These are phyloP conservation scores for Aldrovandia affinis DNA, from an alignment of 2,797 vertebrate species.

Conservation along the genomic window DNA sequence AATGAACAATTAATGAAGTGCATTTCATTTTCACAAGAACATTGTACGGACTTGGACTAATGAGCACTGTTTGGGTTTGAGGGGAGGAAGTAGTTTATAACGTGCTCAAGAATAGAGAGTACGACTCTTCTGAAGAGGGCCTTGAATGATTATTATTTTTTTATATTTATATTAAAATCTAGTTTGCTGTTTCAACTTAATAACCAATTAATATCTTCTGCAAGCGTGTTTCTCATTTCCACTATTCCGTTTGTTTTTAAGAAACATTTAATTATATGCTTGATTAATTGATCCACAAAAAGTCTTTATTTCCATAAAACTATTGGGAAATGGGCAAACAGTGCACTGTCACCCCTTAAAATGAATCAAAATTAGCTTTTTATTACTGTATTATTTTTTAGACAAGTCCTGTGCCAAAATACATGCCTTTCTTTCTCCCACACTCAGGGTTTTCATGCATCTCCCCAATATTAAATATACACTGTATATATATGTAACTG, in stretches of 20 bases:
- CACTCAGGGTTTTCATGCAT: too few species aligned
- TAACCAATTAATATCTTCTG: background rate
- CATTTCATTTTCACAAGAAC: background rate
- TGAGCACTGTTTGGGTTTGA: background rate
- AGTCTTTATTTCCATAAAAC: background rate
- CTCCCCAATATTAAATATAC: too few species aligned
- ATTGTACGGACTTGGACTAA: background rate
- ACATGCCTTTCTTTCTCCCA: too few species aligned
- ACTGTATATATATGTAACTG: too few species aligned
- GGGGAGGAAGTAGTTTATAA: background rate
- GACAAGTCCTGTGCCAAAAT: too few species aligned
- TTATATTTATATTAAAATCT: background rate
- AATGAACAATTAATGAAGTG: slow-evolving; percentile 16
- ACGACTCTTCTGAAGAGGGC: background rate
- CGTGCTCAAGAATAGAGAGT: background rate
- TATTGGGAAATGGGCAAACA: background rate
- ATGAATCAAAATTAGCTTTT: background rate
- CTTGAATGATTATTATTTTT: background rate
- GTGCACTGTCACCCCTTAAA: too few species aligned
- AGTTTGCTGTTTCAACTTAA: background rate
- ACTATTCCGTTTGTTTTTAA: background rate
- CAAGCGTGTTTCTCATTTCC: background rate
- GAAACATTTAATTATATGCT: background rate
- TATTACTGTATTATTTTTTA: background rate
- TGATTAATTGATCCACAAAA: too few species aligned